Conservation (phyloP, 1,140 invertebrate genomes). For the Pantala flavescens region DNA sequence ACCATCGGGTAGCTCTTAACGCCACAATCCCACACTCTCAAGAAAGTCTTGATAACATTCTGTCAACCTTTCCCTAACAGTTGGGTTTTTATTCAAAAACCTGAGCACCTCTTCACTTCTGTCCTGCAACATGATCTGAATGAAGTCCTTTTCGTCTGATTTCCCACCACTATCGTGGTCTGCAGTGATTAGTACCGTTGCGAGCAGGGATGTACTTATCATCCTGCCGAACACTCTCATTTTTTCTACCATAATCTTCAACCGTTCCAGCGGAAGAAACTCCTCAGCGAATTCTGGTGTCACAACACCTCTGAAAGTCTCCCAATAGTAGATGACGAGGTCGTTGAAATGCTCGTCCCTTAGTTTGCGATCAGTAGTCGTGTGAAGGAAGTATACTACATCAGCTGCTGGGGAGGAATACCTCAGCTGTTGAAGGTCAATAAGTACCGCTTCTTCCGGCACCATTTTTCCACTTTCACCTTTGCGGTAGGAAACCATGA, state of each 20-base stretch:
- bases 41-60: not conserved
- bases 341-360: not conserved
- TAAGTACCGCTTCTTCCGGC: not conserved
- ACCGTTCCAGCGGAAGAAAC: not conserved
- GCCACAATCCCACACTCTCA: not conserved
- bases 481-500: not conserved
- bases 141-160: not conserved
- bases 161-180: not conserved
- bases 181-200: not conserved
- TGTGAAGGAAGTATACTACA: not conserved
- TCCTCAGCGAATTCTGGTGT: not conserved
- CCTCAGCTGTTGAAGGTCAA: not conserved
- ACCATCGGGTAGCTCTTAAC: no score
- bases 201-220: not conserved
- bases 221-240: not conserved
- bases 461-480: not conserved
- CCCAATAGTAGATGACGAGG: not conserved
- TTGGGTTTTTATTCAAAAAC: not conserved
- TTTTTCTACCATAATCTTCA: not conserved
- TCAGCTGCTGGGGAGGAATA: not conserved
- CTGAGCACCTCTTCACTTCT: not conserved
- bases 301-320: not conserved
- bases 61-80: not conserved
- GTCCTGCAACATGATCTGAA: not conserved
- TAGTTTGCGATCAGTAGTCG: not conserved